A percentile compares a stretch with the other conserved stretches of the same genome.
These are phyloP conservation scores for Holcopasites calliopsidis DNA, from an alignment of 1,140 invertebrate genomes.

Conservation along the genomic window DNA sequence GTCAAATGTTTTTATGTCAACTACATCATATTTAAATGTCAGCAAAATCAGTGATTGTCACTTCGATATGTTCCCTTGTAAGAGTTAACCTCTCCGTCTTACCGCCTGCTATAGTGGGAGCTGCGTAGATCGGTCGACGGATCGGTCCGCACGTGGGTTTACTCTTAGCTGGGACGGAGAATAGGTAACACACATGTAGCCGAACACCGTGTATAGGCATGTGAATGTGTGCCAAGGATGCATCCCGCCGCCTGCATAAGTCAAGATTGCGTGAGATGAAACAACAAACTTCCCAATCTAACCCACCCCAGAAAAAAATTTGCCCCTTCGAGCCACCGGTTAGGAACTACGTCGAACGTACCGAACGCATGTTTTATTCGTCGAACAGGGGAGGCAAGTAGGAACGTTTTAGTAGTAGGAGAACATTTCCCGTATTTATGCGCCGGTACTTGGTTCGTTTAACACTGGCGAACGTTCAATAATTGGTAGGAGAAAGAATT, in stretches of 20 bases:
- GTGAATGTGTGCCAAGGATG: conserved; percentile 15
- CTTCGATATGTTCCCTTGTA: no score
- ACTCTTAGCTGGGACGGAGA: no score
- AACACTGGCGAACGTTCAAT: conserved; percentile 33
- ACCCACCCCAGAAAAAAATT: neutral
- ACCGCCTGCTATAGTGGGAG: no score
- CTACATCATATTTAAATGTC: no score
- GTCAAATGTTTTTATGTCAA: no score
- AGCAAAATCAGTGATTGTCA: no score
- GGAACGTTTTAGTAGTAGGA: conserved; percentile 20
- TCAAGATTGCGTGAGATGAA: conserved; percentile 26
- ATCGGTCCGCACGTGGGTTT: no score
- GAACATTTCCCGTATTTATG: conserved; percentile 22
- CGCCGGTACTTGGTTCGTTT: conserved; percentile 26
- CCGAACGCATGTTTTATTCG: conserved; percentile 6
- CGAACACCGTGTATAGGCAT: neutral
- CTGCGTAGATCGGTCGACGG: no score
- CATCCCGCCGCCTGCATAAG: conserved; percentile 20
- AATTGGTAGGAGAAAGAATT: conserved; percentile 26
- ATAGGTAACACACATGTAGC: no score
- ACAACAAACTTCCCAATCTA: neutral
- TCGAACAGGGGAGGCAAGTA: neutral
- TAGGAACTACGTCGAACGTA: conserved; percentile 10
- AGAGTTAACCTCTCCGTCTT: no score
- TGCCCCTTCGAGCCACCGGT: neutral